A percentile compares a stretch with the other conserved stretches of the same genome.
These are phyloP conservation scores for Colletes latitarsis DNA, from an alignment of 1,140 invertebrate species.

Conservation along the genomic window DNA sequence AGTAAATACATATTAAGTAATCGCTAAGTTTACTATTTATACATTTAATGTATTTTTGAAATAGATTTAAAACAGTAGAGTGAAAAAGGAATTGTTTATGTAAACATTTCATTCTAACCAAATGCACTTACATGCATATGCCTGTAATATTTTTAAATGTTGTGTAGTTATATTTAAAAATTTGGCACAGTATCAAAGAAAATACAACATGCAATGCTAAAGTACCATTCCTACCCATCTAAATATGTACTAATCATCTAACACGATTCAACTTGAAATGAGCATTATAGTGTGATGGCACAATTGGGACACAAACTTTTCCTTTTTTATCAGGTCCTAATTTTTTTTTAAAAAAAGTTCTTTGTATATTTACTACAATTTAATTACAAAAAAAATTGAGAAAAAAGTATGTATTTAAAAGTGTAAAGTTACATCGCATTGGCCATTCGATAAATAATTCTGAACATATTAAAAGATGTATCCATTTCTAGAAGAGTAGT, in stretches of 20 bases:
- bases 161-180: background rate
- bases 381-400: slow-evolving; percentile 85
- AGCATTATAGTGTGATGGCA: slow-evolving; percentile 86
- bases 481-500: slow-evolving; percentile 79
- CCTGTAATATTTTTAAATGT: background rate
- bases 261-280: slow-evolving; percentile 79
- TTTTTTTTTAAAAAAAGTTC: slow-evolving; percentile 18
- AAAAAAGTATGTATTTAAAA: slow-evolving; percentile 85
- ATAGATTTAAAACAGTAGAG: no score
- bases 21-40: no score
- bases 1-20: no score
- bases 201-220: slow-evolving; percentile 83
- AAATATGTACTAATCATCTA: slow-evolving; percentile 83
- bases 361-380: background rate
- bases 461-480: slow-evolving; percentile 86
- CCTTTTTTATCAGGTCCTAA: background rate
- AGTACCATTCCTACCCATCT: slow-evolving; percentile 86
- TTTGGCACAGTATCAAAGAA: slow-evolving; percentile 34
- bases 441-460: slow-evolving; percentile 92
- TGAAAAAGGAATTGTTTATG: no score
- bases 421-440: slow-evolving; percentile 87
- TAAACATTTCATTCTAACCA: background rate
- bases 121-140: no score
- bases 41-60: no score
- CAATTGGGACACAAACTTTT: slow-evolving; percentile 90